phyloP scores from a whole-genome alignment of 2,113 vertebrate species.

The Hyaena hyaena region DNA sequence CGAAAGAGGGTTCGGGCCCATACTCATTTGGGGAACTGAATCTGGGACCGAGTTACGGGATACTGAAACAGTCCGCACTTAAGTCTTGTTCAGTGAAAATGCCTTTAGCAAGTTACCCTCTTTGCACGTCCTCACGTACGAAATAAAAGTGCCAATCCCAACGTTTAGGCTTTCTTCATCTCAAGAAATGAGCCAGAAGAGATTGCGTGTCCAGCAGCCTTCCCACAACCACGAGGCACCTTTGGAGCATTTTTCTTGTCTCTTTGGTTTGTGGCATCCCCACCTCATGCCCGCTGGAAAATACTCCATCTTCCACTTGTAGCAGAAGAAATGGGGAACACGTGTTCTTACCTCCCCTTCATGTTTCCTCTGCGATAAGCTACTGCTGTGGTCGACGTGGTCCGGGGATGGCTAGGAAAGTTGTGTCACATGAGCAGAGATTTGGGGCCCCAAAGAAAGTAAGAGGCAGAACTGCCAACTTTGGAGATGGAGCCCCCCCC shows the following conservation, averaged over 20 bases:
- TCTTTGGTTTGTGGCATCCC: rapidly evolving
- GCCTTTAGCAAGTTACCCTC: not conserved
- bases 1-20: not conserved
- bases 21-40: not conserved
- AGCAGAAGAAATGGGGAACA: not conserved
- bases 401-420: not conserved
- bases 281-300: not conserved
- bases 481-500: not conserved
- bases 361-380: not conserved
- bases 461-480: not conserved
- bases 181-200: not conserved
- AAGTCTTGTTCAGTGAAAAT: not conserved
- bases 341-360: not conserved
- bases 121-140: not conserved
- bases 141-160: not conserved
- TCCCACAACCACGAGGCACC: not conserved
- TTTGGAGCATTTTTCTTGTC: not conserved
- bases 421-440: not conserved
- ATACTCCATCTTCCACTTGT: not conserved
- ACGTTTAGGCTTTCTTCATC: not conserved
- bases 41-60: not conserved
- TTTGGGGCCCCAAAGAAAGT: not conserved
- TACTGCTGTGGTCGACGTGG: not conserved
- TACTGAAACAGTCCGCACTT: too few relatives aligned
- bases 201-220: not conserved